A percentile compares a stretch with the other conserved stretches of the same genome.
Evolutionary conservation across 2,888 invertebrate species (phyloP).

Genomic region (Chrysotoxum bicinctum): DNA sequence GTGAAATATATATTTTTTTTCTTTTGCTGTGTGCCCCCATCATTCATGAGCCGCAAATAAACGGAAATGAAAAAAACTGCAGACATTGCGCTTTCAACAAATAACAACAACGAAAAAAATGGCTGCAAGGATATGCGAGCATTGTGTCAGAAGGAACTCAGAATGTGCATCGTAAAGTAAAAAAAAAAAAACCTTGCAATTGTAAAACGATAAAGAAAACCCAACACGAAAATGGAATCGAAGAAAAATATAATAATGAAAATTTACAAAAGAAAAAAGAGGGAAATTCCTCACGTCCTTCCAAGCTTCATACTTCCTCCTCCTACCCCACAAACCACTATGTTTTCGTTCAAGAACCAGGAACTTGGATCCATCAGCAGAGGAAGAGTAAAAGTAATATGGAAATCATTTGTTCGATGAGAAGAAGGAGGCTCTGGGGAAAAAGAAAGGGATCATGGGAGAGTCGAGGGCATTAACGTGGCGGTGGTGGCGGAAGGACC

Average conservation of each 20-base stretch:
- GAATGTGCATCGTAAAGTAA: constrained; percentile 24
- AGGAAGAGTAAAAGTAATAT: constrained; percentile 41
- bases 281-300: neutral
- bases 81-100: constrained; percentile 45
- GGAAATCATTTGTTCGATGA: constrained; percentile 40
- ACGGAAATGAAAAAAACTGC: constrained; percentile 63
- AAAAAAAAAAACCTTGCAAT: constrained; percentile 12
- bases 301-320: neutral
- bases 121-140: constrained; percentile 19
- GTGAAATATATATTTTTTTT: neutral
- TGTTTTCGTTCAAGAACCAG: neutral
- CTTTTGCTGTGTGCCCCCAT: neutral
- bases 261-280: constrained; percentile 44
- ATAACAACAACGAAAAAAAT: neutral
- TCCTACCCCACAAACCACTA: neutral
- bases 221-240: neutral
- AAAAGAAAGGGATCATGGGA: neutral
- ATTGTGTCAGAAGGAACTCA: constrained; percentile 27
- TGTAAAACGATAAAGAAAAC: constrained; percentile 2
- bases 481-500: neutral
- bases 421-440: neutral
- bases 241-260: constrained; percentile 49
- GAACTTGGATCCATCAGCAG: neutral
- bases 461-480: neutral
- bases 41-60: constrained; percentile 14